Evolutionary conservation across 2,888 invertebrate genomes (phyloP).

Genomic region (Xestia xanthographa): DNA sequence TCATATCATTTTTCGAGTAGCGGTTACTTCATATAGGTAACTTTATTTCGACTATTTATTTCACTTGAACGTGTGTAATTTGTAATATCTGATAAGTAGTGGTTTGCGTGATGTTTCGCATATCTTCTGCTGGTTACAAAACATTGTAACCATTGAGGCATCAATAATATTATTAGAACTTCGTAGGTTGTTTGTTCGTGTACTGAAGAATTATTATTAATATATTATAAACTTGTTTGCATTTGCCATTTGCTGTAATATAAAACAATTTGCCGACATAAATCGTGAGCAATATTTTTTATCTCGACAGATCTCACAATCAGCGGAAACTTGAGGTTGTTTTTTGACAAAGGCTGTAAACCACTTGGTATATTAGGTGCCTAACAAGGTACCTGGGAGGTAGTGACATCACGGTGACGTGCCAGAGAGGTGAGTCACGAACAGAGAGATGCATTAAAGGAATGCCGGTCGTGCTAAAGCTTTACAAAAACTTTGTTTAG

Average conservation of each 20-base stretch:
- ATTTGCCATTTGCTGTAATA: slow-evolving; percentile 4
- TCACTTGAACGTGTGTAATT: slow-evolving; percentile 31
- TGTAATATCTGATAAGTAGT: slow-evolving; percentile 29
- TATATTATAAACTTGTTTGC: not conserved
- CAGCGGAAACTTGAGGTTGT: not conserved
- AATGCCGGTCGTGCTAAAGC: slow-evolving; percentile 58
- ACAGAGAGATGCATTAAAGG: slow-evolving; percentile 67
- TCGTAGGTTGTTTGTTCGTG: not conserved
- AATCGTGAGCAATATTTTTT: slow-evolving; percentile 29
- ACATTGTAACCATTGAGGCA: not conserved
- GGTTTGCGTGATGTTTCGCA: slow-evolving; percentile 19
- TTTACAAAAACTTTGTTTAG: slow-evolving; percentile 37
- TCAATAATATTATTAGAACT: not conserved
- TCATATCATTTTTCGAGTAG: slow-evolving; percentile 20
- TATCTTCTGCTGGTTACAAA: slow-evolving; percentile 22
- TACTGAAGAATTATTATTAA: not conserved
- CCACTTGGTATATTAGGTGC: slow-evolving; percentile 39
- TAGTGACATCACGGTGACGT: slow-evolving; percentile 76
- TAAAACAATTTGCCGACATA: slow-evolving; percentile 6
- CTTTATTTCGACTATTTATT: slow-evolving; percentile 18
- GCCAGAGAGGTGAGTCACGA: slow-evolving; percentile 75
- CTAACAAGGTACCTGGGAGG: slow-evolving; percentile 65
- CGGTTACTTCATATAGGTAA: slow-evolving; percentile 10
- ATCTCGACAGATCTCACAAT: slow-evolving; percentile 10
- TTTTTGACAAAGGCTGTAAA: slow-evolving; percentile 35